Evolutionary conservation across 2,797 vertebrate genomes (phyloP), one percentile per base, ranked within the genome.

Genomic region (Peromyscus melanophrys): DNA sequence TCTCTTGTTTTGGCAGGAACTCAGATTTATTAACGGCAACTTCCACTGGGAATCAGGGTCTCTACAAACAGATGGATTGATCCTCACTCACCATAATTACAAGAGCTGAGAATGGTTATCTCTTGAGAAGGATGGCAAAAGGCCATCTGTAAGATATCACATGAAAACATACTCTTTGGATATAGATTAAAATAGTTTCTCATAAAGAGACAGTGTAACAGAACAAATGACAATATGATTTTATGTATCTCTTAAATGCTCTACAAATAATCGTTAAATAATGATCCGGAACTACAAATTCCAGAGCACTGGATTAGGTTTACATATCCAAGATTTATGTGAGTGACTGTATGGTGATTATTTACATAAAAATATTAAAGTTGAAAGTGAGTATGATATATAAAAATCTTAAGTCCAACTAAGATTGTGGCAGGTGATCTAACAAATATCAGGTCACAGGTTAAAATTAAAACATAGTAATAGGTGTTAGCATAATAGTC

Each of bases 61-160:
- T 96, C 95, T 63, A 73, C 59, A 89, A 90, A 97, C 23, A 63
- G 69, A 97, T 94, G 95, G 92, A 67, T 86, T 78, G 65, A 94
- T 97, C 91, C 96, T 97, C 96, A 97, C 94, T 98, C 96, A 92
- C 92, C 94, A 96, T 97, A 97, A 98, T 98, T 97, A 78, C 89
- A 97, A 92, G 92, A 97, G 67, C 82, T 92, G 59, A 97, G 97
- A 97, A 96, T 87, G 83, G 55, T 96, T 92, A 73, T 95, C 4
- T 95, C 57, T 92, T 89, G 73, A 89, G 55, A 97, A 97, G 84
- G 55, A 93, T 61, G 5, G 29, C 90, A 93, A 84, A 84, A 96
- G 81, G 96, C 92, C 94, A 97, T 0, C 0, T 23, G 0, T 93
- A 97, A 87, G 1, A n/a, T 61, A 88, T 57, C 0, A 0, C 49